These are phyloP conservation scores for Hyperoplus immaculatus DNA, from an alignment of 2,797 vertebrate genomes.

Conservation along the genomic window DNA sequence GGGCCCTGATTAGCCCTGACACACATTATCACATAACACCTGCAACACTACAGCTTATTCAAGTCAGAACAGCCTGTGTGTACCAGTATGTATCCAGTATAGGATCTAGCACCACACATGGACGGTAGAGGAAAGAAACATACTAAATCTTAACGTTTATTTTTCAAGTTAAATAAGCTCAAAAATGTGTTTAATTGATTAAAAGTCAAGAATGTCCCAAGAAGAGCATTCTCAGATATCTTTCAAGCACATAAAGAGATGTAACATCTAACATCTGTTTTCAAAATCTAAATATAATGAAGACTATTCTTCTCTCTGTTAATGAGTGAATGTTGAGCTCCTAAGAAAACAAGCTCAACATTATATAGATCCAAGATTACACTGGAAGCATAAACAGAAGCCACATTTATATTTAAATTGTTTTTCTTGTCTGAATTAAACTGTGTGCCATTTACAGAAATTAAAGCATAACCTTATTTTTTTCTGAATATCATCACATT, in stretches of 20 bases:
- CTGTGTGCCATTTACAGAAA: neutral
- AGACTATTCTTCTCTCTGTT: neutral
- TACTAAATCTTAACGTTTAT: neutral
- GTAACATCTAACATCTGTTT: neutral
- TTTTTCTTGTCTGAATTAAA: neutral
- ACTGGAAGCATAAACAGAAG: neutral
- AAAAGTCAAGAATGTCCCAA: neutral
- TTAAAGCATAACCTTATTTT: too few relatives aligned
- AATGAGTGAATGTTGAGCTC: neutral
- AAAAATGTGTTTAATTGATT: neutral
- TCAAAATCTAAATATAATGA: neutral
- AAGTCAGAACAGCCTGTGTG: slow-evolving; percentile 8
- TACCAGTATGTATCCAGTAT: neutral
- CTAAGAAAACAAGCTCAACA: neutral
- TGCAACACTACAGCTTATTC: slow-evolving; percentile 10
- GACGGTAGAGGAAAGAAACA: neutral
- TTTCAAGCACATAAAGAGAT: neutral
- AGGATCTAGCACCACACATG: neutral
- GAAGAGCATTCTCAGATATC: neutral
- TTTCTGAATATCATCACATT: neutral
- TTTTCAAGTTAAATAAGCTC: neutral
- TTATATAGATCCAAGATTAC: neutral
- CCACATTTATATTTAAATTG: neutral
- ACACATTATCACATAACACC: slow-evolving; percentile 48
- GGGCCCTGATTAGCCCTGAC: slow-evolving; percentile 18